These are phyloP conservation scores for Ptilorrhoa leucosticta DNA, from an alignment of 2,113 vertebrate genomes.

Conservation along the genomic window DNA sequence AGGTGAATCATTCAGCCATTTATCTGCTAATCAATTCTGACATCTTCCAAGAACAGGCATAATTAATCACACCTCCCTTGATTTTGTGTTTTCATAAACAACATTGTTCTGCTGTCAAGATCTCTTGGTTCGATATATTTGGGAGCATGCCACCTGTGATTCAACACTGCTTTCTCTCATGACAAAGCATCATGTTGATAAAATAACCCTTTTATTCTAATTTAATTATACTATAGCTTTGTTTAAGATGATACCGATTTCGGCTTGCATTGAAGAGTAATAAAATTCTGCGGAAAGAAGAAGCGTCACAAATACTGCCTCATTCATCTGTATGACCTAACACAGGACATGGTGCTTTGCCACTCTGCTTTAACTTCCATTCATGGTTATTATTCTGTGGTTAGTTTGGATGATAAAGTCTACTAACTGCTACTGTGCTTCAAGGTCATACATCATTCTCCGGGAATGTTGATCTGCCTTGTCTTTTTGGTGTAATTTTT, in stretches of 20 bases:
- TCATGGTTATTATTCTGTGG: neutral
- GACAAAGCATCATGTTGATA: slow-evolving; percentile 21
- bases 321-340: neutral
- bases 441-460: neutral
- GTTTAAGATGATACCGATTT: slow-evolving; percentile 9
- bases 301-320: neutral
- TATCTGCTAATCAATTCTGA: slow-evolving; percentile 67
- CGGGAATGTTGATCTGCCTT: neutral
- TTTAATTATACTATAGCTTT: slow-evolving; percentile 33
- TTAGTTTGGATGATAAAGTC: neutral
- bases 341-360: neutral
- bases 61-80: slow-evolving; percentile 66
- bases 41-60: slow-evolving; percentile 59
- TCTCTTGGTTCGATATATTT: slow-evolving; percentile 7
- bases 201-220: slow-evolving; percentile 38
- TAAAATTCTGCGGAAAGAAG: neutral
- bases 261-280: neutral
- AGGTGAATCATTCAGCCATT: slow-evolving; percentile 67
- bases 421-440: neutral
- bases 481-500: neutral
- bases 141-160: slow-evolving; percentile 34
- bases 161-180: slow-evolving; percentile 4
- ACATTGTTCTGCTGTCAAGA: slow-evolving; percentile 54
- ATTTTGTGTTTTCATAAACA: slow-evolving; percentile 68
- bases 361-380: neutral